These are phyloP conservation scores for Phalloptychus januarius DNA, from an alignment of 2,797 vertebrate genomes.

Conservation along the genomic window DNA sequence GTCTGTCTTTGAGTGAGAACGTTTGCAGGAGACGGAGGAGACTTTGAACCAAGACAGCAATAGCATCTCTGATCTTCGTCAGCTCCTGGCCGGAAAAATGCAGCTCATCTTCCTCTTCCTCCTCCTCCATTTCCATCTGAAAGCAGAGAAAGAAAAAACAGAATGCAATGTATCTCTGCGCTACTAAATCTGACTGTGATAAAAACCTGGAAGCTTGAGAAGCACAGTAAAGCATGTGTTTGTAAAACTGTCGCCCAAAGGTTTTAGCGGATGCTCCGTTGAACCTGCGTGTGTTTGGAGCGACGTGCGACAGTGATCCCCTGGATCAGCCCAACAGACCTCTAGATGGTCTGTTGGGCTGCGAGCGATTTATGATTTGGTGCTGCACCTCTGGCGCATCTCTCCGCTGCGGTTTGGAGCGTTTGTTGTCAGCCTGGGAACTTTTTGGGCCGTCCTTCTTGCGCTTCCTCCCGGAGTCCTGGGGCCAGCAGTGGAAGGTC, in stretches of 20 bases:
- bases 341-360: not conserved
- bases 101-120: slow-evolving; percentile 79
- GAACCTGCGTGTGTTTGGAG: not conserved
- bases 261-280: not conserved
- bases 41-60: slow-evolving; percentile 84
- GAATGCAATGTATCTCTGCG: not conserved
- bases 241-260: not conserved
- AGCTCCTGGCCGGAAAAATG: slow-evolving; percentile 84
- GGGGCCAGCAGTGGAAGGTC: slow-evolving; percentile 87
- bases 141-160: accelerated
- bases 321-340: no score
- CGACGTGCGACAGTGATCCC: not conserved
- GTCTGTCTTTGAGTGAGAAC: slow-evolving; percentile 87
- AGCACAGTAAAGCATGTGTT: not conserved
- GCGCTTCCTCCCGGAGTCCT: slow-evolving; percentile 83
- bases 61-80: slow-evolving; percentile 79
- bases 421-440: slow-evolving; percentile 80
- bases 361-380: not conserved
- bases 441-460: slow-evolving; percentile 82
- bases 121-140: slow-evolving; percentile 76
- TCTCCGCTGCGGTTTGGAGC: slow-evolving; percentile 77
- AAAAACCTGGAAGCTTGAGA: not conserved
- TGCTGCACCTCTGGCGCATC: slow-evolving; percentile 63
- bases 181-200: not conserved
- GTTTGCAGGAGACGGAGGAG: slow-evolving; percentile 86